These are phyloP conservation scores for Enteromius viviparus DNA, from an alignment of 2,797 vertebrate species.

Conservation along the genomic window DNA sequence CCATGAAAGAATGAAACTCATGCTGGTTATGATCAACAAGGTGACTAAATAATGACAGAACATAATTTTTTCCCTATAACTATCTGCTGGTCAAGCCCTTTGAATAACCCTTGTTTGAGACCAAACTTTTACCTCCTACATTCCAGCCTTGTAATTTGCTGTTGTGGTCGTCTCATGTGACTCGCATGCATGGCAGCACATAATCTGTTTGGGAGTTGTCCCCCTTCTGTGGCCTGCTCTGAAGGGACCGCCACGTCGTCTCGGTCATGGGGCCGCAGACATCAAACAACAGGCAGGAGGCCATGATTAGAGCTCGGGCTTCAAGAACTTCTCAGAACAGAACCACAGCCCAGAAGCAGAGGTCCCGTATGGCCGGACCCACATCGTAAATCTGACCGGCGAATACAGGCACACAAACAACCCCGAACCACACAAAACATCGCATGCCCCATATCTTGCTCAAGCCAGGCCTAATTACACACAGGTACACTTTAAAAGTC, in stretches of 20 bases:
- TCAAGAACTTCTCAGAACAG: constrained; percentile 51
- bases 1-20: not conserved
- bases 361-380: constrained; percentile 39
- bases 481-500: constrained; percentile 34
- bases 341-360: constrained; percentile 63
- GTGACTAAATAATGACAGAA: constrained; percentile 7
- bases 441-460: constrained; percentile 1
- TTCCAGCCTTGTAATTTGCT: constrained; percentile 78
- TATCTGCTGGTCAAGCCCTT: constrained; percentile 42
- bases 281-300: constrained; percentile 59
- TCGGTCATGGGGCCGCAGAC: constrained; percentile 64
- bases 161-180: constrained; percentile 72
- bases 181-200: constrained; percentile 71
- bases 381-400: constrained; percentile 30
- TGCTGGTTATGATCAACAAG: not conserved
- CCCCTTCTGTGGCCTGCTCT: constrained; percentile 67
- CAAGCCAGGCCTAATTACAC: constrained; percentile 30
- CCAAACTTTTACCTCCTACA: constrained; percentile 64
- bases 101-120: constrained; percentile 35
- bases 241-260: constrained; percentile 58
- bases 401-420: constrained; percentile 39
- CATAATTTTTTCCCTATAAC: not conserved
- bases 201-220: constrained; percentile 76
- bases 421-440: constrained; percentile 27
- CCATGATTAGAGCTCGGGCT: constrained; percentile 43